Evolutionary conservation across 2,888 invertebrate species (phyloP).

Genomic region (Augochlorella aurata): DNA sequence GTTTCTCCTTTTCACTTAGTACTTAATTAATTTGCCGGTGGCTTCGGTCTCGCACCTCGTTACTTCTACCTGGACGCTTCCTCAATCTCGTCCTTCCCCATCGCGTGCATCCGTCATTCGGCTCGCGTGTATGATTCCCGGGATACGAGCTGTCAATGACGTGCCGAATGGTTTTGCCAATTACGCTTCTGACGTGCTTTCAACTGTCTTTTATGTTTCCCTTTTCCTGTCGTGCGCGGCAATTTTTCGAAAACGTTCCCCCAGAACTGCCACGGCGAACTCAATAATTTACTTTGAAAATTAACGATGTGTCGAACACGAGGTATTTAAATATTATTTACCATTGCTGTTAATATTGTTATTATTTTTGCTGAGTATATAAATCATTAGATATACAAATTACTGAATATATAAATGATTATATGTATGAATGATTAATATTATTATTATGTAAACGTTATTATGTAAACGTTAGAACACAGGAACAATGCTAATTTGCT

Average conservation of each 20-base stretch:
- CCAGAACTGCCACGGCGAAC: no score
- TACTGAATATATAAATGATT: no score
- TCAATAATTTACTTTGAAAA: no score
- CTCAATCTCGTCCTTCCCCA: conserved; percentile 17
- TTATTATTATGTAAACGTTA: no score
- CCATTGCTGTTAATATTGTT: no score
- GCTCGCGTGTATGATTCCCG: not conserved
- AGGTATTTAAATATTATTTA: no score
- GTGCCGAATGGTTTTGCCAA: not conserved
- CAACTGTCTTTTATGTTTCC: not conserved
- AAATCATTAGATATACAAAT: no score
- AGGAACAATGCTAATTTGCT: no score
- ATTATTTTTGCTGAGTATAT: no score
- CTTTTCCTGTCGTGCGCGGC: not conserved
- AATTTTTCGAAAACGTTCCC: not conserved
- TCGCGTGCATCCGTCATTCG: conserved; percentile 28
- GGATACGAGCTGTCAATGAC: not conserved
- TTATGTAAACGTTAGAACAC: no score
- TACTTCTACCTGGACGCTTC: conserved; percentile 50
- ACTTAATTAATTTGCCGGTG: conserved; percentile 61
- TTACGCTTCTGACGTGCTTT: not conserved
- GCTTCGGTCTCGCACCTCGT: conserved; percentile 46
- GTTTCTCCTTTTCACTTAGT: conserved; percentile 53
- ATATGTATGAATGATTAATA: no score
- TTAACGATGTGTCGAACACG: no score